These are phyloP conservation scores for Lepilemur ruficaudatus DNA, from an alignment of 2,797 vertebrate species.

Conservation along the genomic window DNA sequence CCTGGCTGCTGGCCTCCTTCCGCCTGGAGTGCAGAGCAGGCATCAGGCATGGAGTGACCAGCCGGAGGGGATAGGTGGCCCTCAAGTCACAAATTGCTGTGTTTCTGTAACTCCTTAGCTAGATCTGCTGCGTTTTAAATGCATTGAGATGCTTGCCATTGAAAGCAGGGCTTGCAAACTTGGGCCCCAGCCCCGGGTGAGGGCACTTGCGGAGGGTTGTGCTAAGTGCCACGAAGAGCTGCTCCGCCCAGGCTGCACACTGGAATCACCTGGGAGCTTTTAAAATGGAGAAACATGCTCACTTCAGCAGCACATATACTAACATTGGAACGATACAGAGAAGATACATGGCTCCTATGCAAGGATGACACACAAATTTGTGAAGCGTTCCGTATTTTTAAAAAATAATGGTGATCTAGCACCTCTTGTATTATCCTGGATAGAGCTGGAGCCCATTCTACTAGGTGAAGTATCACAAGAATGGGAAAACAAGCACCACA, in stretches of 20 bases:
- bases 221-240: neutral
- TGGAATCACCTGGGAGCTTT: neutral
- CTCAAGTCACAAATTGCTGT: neutral
- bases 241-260: neutral
- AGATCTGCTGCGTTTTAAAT: neutral
- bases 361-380: no score
- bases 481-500: no score
- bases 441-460: no score
- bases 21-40: neutral
- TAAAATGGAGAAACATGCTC: neutral
- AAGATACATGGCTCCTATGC: no score
- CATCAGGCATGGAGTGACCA: neutral
- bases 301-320: no score
- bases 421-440: no score
- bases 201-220: neutral
- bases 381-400: no score
- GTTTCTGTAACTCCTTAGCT: neutral
- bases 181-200: no score
- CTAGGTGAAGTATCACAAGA: no score
- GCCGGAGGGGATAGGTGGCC: neutral
- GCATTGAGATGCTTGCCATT: neutral
- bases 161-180: neutral
- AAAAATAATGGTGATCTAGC: no score
- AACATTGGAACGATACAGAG: no score
- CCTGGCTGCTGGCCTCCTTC: neutral